phyloP scores from a whole-genome alignment of 1,140 invertebrate species.

The Drepana arcuata region DNA sequence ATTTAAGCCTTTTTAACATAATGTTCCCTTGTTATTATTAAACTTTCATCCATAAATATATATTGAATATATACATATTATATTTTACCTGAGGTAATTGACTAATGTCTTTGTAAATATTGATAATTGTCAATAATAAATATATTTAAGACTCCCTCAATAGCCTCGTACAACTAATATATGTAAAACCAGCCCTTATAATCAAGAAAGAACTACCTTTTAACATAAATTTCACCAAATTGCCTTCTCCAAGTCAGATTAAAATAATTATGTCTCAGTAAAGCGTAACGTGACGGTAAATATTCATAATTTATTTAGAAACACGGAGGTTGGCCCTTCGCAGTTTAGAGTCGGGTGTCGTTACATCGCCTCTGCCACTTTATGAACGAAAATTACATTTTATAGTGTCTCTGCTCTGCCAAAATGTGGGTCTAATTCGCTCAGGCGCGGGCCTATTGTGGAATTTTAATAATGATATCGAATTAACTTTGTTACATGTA shows the following conservation, averaged over 20 bases:
- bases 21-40: no score
- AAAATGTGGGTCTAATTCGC: conserved; percentile 41
- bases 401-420: conserved; percentile 38
- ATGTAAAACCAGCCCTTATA: conserved; percentile 1
- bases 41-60: no score
- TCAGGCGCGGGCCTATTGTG: conserved; percentile 31
- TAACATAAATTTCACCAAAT: conserved; percentile 48
- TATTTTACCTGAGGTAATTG: no score
- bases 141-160: no score
- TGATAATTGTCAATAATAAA: no score
- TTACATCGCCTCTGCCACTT: conserved; percentile 50
- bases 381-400: conserved; percentile 60
- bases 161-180: no score
- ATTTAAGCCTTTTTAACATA: no score
- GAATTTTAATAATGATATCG: conserved; percentile 26
- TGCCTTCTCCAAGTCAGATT: conserved; percentile 48
- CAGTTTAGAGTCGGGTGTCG: not conserved
- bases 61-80: no score
- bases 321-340: conserved; percentile 35
- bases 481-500: conserved; percentile 11
- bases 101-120: no score
- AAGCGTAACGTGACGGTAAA: conserved; percentile 58
- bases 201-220: conserved; percentile 13
- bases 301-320: conserved; percentile 68
- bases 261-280: conserved; percentile 63